A percentile compares a stretch with the other conserved stretches of the same genome.
phyloP scores from a whole-genome alignment of 1,140 invertebrate species.

The Magallana ariakensis region DNA sequence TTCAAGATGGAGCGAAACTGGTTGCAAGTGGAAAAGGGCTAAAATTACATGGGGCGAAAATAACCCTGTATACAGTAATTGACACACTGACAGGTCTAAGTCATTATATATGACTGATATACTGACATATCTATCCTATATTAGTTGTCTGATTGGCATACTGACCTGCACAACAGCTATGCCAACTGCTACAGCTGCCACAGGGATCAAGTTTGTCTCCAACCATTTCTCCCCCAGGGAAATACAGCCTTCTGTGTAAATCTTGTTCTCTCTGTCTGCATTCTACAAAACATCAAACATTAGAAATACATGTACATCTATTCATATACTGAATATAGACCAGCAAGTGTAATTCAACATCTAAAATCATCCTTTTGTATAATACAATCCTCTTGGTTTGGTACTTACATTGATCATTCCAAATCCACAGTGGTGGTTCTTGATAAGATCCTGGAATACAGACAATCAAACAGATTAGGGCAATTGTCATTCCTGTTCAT shows the following conservation, averaged over 20 bases:
- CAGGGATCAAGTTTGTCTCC: slow-evolving; percentile 92
- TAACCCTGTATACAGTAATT: too few species aligned
- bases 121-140: too few species aligned
- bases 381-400: background rate
- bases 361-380: too few species aligned
- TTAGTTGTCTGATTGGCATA: slow-evolving; percentile 28
- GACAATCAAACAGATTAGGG: slow-evolving; percentile 41
- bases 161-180: slow-evolving; percentile 77
- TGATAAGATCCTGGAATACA: slow-evolving; percentile 75
- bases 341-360: background rate
- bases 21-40: too few species aligned
- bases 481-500: slow-evolving; percentile 16
- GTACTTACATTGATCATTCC: slow-evolving; percentile 61
- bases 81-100: too few species aligned
- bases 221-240: slow-evolving; percentile 96
- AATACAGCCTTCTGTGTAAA: slow-evolving; percentile 96
- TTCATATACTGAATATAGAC: background rate
- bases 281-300: slow-evolving; percentile 57
- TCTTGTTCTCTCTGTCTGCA: slow-evolving; percentile 80
- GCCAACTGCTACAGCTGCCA: slow-evolving; percentile 89
- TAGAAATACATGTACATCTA: background rate
- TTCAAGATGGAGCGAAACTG: too few species aligned
- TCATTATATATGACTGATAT: too few species aligned
- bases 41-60: too few species aligned
- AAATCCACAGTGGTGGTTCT: slow-evolving; percentile 77